Base-by-base conservation (phyloP, 35 echinoderm and acorn worm species). In the Ophiothrix spiculata region DNA sequence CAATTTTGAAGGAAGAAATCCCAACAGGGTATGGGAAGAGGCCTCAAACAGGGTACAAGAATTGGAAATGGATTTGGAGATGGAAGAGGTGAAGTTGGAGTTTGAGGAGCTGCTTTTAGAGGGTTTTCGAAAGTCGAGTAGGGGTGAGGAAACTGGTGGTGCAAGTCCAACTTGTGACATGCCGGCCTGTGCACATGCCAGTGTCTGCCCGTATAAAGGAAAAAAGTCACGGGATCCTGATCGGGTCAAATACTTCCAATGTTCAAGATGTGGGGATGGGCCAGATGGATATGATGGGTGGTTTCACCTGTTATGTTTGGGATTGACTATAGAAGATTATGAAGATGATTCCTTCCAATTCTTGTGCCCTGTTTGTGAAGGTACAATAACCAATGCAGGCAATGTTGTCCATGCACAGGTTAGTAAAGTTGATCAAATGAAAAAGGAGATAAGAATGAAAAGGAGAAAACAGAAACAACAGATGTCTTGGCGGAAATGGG, bases 351-450 rank as follows among this genome's bases (percentile, higher is more conserved):
- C 25, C 29, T 69, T n/a, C 60, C 42, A 69, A 69, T 69, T 69
- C 25, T 69, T 69, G 60, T 69, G 60, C 60, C 60, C 23, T 69
- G 60, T 69, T 10, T 69, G 60, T 69, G 60, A 69, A 69, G 60
- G 60, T 4, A n/a, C 17, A 2, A 28, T 69, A 15, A 69, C 16
- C 60, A 69, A n/a, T 69, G 60, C 60, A 15, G 60, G 10, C 17
- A 28, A 69, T 69, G 60, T 69, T 4, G 29, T 69, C 8, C 60
- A n/a, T 69, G 60, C 60, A 12, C 60, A 69, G 25, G 60, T n/a
- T 69, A 69, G n/a, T n/a, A n/a, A n/a, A n/a, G n/a, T n/a, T n/a
- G n/a, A n/a, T n/a, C n/a, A n/a, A n/a, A 2, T n/a, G n/a, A n/a
- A n/a, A n/a, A n/a, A n/a, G n/a, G n/a, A n/a, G n/a, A n/a, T n/a